Percentiles rank a stretch among this genome's conserved stretches.
These are phyloP conservation scores for Lycodopsis pacificus DNA, from an alignment of 2,797 vertebrate genomes.

Conservation along the genomic window DNA sequence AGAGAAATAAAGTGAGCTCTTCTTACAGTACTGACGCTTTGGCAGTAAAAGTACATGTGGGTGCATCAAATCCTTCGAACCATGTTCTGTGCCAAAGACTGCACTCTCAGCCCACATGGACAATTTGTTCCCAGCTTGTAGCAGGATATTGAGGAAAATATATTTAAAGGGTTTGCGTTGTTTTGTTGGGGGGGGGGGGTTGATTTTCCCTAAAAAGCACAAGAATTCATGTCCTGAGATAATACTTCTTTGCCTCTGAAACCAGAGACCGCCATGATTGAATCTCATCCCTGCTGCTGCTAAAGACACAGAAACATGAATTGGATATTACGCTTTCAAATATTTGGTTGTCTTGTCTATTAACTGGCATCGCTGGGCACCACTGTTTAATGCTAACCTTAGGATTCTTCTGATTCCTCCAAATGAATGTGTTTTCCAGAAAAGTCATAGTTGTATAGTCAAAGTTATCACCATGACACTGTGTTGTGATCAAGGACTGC, in stretches of 20 bases:
- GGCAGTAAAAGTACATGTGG: conserved; percentile 32
- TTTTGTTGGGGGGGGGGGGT: not conserved
- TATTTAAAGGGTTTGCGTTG: not conserved
- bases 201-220: not conserved
- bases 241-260: not conserved
- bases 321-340: not conserved
- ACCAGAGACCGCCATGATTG: no score
- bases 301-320: not conserved
- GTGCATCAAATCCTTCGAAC: conserved; percentile 23
- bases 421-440: not conserved
- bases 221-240: not conserved
- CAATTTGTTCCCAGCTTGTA: conserved; percentile 7
- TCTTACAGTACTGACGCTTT: conserved; percentile 16
- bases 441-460: not conserved
- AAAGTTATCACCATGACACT: not conserved
- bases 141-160: not conserved
- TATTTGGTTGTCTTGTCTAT: not conserved
- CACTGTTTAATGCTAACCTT: no score
- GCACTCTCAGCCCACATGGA: conserved; percentile 2
- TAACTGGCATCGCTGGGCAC: no score
- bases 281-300: not conserved
- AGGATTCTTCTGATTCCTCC: no score
- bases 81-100: not conserved
- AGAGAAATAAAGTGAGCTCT: conserved; percentile 14
- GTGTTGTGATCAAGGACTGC: not conserved